Conservation (phyloP, 2,113 vertebrate species). For the Trachemys scripta region DNA sequence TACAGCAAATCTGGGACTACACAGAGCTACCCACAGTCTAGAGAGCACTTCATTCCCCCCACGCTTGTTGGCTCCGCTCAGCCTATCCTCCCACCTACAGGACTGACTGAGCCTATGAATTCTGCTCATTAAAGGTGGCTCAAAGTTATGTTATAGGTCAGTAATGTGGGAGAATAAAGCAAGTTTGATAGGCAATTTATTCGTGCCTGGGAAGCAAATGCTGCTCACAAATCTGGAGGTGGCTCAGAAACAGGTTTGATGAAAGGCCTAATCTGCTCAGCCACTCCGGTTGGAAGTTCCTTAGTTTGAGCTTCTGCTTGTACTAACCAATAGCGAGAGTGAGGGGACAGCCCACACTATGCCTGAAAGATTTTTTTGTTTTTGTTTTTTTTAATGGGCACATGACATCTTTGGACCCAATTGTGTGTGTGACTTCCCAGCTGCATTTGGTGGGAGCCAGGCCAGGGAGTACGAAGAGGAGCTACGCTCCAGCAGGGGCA, state of each 20-base stretch:
- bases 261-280: not conserved
- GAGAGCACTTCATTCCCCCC: conserved; percentile 15
- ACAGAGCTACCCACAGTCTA: not conserved
- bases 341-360: not conserved
- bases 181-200: not conserved
- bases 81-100: conserved; percentile 48
- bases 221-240: not conserved
- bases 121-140: conserved; percentile 25
- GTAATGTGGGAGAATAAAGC: not conserved
- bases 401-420: not conserved
- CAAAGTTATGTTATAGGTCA: not conserved
- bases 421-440: not conserved
- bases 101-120: conserved; percentile 51
- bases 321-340: not conserved
- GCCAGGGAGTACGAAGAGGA: not conserved
- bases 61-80: conserved; percentile 12
- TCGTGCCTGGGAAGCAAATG: not conserved
- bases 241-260: not conserved
- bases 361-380: not conserved
- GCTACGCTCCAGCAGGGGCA: conserved; percentile 34
- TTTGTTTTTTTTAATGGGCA: not conserved
- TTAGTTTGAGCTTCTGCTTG: not conserved
- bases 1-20: conserved; percentile 36
- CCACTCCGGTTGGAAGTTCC: not conserved
- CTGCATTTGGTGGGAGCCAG: not conserved